These are phyloP conservation scores for Pectinophora gossypiella DNA, from an alignment of 1,140 invertebrate species.

Conservation along the genomic window DNA sequence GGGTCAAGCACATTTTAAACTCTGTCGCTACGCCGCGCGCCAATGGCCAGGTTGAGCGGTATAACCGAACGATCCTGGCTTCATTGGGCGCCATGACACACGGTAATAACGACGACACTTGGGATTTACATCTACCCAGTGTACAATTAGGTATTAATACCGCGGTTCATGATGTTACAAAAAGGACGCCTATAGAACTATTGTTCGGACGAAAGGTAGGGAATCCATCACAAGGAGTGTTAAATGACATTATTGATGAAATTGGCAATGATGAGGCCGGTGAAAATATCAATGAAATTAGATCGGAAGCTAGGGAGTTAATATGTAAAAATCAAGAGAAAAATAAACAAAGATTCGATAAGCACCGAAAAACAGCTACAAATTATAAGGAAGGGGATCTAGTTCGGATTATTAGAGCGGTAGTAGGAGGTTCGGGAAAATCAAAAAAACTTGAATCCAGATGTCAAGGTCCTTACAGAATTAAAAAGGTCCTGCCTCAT, in stretches of 20 bases:
- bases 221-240: slow-evolving; percentile 9
- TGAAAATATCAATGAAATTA: slow-evolving; percentile 9
- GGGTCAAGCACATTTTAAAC: no score
- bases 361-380: slow-evolving; percentile 8
- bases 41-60: no score
- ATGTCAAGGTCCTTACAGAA: slow-evolving; percentile 23
- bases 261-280: not conserved
- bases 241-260: slow-evolving; percentile 7
- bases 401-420: slow-evolving; percentile 19
- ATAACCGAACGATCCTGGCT: not conserved
- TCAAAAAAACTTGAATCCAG: slow-evolving; percentile 25
- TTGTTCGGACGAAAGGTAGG: slow-evolving; percentile 15
- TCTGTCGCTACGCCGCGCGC: no score
- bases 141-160: slow-evolving; percentile 18
- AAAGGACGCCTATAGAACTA: slow-evolving; percentile 14
- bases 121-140: slow-evolving; percentile 1
- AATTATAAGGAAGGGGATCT: slow-evolving; percentile 20
- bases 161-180: slow-evolving; percentile 14
- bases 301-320: slow-evolving; percentile 11
- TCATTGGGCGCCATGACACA: slow-evolving; percentile 9
- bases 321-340: slow-evolving; percentile 15
- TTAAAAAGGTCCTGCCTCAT: slow-evolving; percentile 20
- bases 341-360: slow-evolving; percentile 14
- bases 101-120: not conserved
- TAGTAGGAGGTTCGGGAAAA: slow-evolving; percentile 12